Base-by-base conservation (phyloP, 2,113 vertebrate species). In the Carettochelys insculpta region DNA sequence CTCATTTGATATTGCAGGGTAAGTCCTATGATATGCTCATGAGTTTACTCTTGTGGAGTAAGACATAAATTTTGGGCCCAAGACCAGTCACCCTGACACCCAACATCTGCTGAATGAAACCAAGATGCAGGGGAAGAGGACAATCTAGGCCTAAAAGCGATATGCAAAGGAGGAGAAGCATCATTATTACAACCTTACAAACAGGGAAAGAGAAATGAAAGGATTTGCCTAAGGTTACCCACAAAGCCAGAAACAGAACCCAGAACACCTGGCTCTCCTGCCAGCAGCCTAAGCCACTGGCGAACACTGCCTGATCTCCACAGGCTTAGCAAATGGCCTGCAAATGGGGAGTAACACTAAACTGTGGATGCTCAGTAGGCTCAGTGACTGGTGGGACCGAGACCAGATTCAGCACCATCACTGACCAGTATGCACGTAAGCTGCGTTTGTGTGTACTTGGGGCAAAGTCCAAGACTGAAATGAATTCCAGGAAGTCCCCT, bases 291-390 rank as follows among this genome's bases (percentile, higher is more conserved):
- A 25, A 25, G 38, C 9, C 41, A 11, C 41, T 41, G 38, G 38
- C 5, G 22, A 20, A 25, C 68, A 6, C 10, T 73, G 24, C 20
- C 68, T 13, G 20, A 43, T 73, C 6, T 20, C 5, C 5, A 8
- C 11, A 5, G 3, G 11, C 25, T n/a, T 65, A 20, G 61, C 61
- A 14, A 19, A 31, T 19, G 16, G 0, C 61, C 54, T 25, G 54
- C 38, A 58, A 12, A 25, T 77, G 83, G 1, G 1, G 73, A 79
- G 25, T 47, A 68, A n/a, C n/a, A 68, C 34, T 38, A 41, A 71
- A 20, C n/a, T 24, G 20, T 2, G 20, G 65, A n/a, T 2, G 11
- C 41, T 71, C n/a, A 41, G 38, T 5, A 20, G 17, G 16, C 14
- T 68, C 61, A 38, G 61, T 19, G n/a, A 34, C 38, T 11, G 38